Base-by-base conservation (phyloP, 2,888 invertebrate species). In the Phaonia tiefii region DNA sequence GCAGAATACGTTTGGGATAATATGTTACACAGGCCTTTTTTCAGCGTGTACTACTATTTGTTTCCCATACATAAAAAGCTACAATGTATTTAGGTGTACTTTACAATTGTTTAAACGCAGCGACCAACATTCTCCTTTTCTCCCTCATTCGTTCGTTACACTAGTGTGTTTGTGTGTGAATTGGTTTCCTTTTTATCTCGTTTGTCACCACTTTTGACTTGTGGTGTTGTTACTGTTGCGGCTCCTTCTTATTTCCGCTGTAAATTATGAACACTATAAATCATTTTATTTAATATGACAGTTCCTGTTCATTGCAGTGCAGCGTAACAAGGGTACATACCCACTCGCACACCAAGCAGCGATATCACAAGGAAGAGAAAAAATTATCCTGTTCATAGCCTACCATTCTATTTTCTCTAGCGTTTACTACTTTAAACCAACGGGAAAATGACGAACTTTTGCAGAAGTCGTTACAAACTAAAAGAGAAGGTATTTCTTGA, bases 281-380 rank as follows among this genome's bases (percentile, higher is more conserved):
- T 80, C 75, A 80, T 80, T 80, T 73, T 80, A 80, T 80, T 80
- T 76, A 80, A 80, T 80, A 75, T 76, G 80, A 76, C 80, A 70
- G 75, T 80, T 80, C 80, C 80, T 80, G 75, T 71, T n/a, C n/a
- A n/a, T n/a, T n/a, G 67, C 72, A 72, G 72, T 8, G 67, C 72
- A 72, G 72, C 31, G 72, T 58, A 67, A n/a, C 51, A 67, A 60
- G 31, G 4, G 58, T 15, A 26, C 60, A 63, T 8, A 56, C 10
- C n/a, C 25, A 11, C 11, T 54, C 22, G 11, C 37, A 39, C n/a
- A n/a, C n/a, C n/a, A n/a, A n/a, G n/a, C 37, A 58, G 10, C 39
- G n/a, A 39, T 3, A n/a, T 20, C 7, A 20, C 17, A 11, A 39
- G 10, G 20, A 22, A 63, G 31, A 7, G 37, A 1, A 49, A 49